Base-by-base conservation (phyloP, 1,140 invertebrate genomes). In the Rhynchophorus ferrugineus region DNA sequence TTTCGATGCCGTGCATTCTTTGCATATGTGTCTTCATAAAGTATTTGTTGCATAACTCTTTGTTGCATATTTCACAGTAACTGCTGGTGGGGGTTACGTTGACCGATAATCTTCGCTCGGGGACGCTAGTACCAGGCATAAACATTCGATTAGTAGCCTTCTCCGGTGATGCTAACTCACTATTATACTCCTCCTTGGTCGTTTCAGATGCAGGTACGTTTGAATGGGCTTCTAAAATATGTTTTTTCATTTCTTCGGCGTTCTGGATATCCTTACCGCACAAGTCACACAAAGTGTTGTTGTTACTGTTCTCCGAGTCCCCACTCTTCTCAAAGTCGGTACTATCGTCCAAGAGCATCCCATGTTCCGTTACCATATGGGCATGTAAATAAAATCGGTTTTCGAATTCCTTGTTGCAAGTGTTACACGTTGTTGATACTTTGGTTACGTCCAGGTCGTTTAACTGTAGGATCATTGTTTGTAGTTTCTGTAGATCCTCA, bases 21-120 rank as follows among this genome's bases (percentile, higher is more conserved):
- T 98, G 86, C 91, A 99, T 99, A 73, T 99, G 96, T 0, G 95
- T 98, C 68, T 97, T 94, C 85, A 99, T 93, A 69, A 99, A 99
- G 66, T 99, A 99, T 71, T 99, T 99, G 74, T 99, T 99, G 73
- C 96, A 99, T 22, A 98, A 71, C 71, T 98, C 95, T 74, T 99
- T 99, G 72, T 98, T 98, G 72, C 97, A 99, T 51, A 99, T 95
- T 68, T 98, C 94, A 71, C 97, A 99, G 65, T 94, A 97, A 63
- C 93, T 93, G 38, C 84, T 88, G 0, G 82, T 84, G 0, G 77
- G 84, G 9, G 83, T 78, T 38, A 83, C 33, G 41, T 61, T 66
- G 49, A 65, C 61, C 7, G 64, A 64, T 17, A 63, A 50, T 21
- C 67, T 39, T 24, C 65, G 51, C 56, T 70, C 68, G 13, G 60